These are phyloP conservation scores for Halocynthia roretzi DNA, from an alignment of 23 tunicate genomes.

Conservation along the genomic window DNA sequence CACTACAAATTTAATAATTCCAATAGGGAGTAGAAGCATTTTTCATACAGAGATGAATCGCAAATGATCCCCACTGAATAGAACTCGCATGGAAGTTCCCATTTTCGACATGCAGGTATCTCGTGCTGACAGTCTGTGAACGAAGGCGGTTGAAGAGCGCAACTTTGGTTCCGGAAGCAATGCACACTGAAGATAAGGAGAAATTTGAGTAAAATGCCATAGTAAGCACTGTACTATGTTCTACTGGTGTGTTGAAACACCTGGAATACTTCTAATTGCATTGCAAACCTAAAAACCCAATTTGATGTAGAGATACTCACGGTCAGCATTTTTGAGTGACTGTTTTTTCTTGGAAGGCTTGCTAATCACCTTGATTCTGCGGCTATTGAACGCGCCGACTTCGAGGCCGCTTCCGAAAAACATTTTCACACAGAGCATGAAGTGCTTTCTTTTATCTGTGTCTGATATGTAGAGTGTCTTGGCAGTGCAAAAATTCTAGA, in stretches of 20 bases:
- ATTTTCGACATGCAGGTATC: conserved; percentile 89
- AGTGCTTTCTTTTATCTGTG: conserved; percentile 93
- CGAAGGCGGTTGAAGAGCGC: conserved; percentile 90
- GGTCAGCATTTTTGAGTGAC: conserved; percentile 81
- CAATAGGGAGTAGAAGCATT: background rate
- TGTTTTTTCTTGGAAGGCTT: conserved; percentile 96
- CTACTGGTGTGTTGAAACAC: no score
- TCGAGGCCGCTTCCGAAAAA: conserved; percentile 79
- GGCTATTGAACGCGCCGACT: conserved; percentile 75
- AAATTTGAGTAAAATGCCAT: background rate
- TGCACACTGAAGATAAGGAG: conserved; percentile 45
- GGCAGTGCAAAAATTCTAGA: conserved; percentile 85
- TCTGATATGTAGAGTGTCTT: conserved; percentile 90
- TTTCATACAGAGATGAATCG: conserved; percentile 76
- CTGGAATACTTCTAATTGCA: background rate
- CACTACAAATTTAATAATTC: background rate
- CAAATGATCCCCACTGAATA: conserved; percentile 92
- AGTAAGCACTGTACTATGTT: background rate
- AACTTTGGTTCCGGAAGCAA: conserved; percentile 88
- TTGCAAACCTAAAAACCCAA: background rate
- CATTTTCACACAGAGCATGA: conserved; percentile 89
- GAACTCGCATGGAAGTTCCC: conserved; percentile 90
- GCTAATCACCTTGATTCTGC: conserved; percentile 91
- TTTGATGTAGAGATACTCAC: conserved; percentile 31
- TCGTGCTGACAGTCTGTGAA: conserved; percentile 86